Evolutionary conservation across 1,140 invertebrate genomes (phyloP), one percentile per base, ranked within the genome.

Genomic region (Chironomus tepperi): DNA sequence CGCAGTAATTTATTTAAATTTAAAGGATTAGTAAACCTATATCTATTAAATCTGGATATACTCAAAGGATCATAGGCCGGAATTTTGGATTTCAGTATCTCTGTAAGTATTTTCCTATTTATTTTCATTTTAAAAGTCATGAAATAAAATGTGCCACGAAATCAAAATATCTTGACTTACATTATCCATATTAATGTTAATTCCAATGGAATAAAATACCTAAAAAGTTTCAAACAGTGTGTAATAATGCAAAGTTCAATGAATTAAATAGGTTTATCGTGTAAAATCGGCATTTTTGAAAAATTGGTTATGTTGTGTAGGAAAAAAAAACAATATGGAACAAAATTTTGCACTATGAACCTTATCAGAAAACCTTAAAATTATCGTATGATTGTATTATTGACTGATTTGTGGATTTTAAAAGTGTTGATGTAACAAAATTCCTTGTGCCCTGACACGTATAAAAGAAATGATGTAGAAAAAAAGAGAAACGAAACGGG

Each of bases 11-110:
- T 34, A 34, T 34, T 34, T 34, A 34, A 34, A 34, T 2, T 34
- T 34, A 34, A 34, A 34, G 24, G 5, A 34, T 34, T 34, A 34
- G 24, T 34, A 34, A 34, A 34, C 5, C 24, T 34, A 34, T 34
- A 34, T 34, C 24, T 34, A 57, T 0, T 12, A 57, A 57, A 57
- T 57, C 47, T 57, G 47, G 47, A 57, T 57, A 34, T 34, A 12
- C 47, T 57, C n/a, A n/a, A 57, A 57, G 47, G 47, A 57, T 5
- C n/a, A 57, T 57, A 57, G 47, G 47, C 47, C 47, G 47, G 47
- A 57, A 57, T 57, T 57, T 57, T 57, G 47, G 47, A 57, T n/a
- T 57, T 57, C 47, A 57, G 47, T 57, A 57, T 57, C 47, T 57
- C 47, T 57, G 47, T 57, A 12, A 57, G 47, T 57, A 12, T 34